phyloP scores from a whole-genome alignment of 2,888 invertebrate genomes.

The Lysandra bellargus region DNA sequence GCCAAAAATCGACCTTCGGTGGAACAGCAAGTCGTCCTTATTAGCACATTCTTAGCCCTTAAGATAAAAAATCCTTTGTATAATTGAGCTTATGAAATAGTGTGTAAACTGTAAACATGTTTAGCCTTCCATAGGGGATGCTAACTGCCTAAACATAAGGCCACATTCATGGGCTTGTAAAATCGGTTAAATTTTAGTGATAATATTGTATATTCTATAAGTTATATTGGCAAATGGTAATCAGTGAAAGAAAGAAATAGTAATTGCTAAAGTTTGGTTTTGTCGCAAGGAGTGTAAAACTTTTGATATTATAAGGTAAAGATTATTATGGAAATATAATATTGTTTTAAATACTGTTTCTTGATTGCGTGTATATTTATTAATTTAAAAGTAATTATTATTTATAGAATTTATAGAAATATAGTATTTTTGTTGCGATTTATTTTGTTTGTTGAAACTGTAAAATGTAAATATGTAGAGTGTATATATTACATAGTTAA shows the following conservation, averaged over 20 bases:
- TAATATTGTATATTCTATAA: neutral
- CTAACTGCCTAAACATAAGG: slow-evolving; percentile 18
- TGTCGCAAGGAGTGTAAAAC: neutral
- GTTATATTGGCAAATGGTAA: slow-evolving; percentile 13
- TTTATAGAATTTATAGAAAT: slow-evolving; percentile 10
- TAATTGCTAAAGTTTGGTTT: neutral
- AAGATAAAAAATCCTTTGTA: slow-evolving; percentile 5
- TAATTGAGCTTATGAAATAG: neutral
- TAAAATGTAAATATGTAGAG: slow-evolving; percentile 20
- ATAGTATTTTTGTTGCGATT: slow-evolving; percentile 24
- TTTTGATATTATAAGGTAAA: too few relatives aligned
- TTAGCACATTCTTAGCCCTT: neutral
- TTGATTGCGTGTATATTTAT: neutral
- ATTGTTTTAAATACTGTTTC: slow-evolving; percentile 23
- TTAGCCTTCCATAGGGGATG: slow-evolving; percentile 28
- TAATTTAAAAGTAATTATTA: neutral
- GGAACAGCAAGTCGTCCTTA: neutral
- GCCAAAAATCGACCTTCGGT: neutral
- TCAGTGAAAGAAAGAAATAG: slow-evolving; percentile 17
- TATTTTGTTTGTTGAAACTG: slow-evolving; percentile 22
- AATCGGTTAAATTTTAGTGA: neutral
- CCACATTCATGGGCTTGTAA: slow-evolving; percentile 21
- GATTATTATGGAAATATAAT: neutral
- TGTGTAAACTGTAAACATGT: neutral
- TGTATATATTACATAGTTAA: neutral